Base-by-base conservation (phyloP, 2,797 vertebrate species). In the Pseudocheirus occidentalis region DNA sequence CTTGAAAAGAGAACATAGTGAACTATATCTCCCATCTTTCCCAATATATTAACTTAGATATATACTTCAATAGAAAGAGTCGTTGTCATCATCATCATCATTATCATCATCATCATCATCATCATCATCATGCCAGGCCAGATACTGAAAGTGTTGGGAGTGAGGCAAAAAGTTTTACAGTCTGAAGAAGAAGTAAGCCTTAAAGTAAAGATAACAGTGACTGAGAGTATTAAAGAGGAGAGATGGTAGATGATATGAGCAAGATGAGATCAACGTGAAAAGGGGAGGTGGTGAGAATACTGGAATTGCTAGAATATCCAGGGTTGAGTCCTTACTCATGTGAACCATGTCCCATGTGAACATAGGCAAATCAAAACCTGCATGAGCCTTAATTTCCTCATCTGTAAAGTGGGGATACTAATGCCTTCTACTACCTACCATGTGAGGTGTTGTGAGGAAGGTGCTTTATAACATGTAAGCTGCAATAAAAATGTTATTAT, bases 261-360 rank as follows among this genome's bases (percentile, higher is more conserved):
- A 6, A 90, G 40, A 7, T 53, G 57, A 7, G 29, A 93, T 46
- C 9, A 87, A 40, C 46, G 53, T 73, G 91, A 95, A 18, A 91
- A 94, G 14, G 2, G 52, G 4, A 90, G 81, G 94, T 96, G 93
- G 28, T 40, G 66, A 90, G 46, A 93, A 94, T 81, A 46, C 73
- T 81, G 46, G n/a, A 46, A 81, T 27, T 21, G 40, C 73, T 81
- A 81, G n/a, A 81, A 46, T 18, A 46, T 46, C 5, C 40, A 24
- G 2, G 46, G 34, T 81, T 81, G 21, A 46, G 18, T 3, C 40
- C 40, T 81, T 46, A 7, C 7, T 11, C 40, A 46, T 81, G 40
- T 46, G 40, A 81, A 81, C 73, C n/a, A 73, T 40, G 66, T 1
- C 16, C 66, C n/a, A 73, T 18, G 16, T 73, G 62, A 62, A 34